Percentiles rank a stretch among this genome's conserved stretches.
These are phyloP conservation scores for Micromesistius poutassou DNA, from an alignment of 2,797 vertebrate species.

Conservation along the genomic window DNA sequence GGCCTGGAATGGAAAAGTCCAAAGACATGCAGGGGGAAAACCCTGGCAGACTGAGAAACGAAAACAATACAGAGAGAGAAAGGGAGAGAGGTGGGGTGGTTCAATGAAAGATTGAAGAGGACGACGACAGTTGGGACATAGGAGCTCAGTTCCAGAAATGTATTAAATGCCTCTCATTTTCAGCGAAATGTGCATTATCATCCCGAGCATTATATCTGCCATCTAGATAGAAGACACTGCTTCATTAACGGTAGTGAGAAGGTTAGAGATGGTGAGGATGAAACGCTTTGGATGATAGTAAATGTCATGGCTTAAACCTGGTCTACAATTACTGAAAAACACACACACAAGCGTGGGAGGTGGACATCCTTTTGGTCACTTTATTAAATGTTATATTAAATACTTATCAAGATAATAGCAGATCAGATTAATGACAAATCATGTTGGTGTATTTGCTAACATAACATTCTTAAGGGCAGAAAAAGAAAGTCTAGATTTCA, in stretches of 20 bases:
- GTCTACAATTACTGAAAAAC: constrained; percentile 13
- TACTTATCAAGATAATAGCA: constrained; percentile 99
- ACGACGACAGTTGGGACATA: constrained; percentile 54
- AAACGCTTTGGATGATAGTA: not conserved
- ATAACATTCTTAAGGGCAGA: constrained; percentile 70
- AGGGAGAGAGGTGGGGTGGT: constrained; percentile 46
- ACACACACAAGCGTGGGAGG: constrained; percentile 41
- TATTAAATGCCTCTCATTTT: constrained; percentile 37
- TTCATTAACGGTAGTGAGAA: not conserved
- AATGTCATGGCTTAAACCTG: not conserved
- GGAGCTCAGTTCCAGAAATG: constrained; percentile 46
- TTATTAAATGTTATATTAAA: constrained; percentile 99
- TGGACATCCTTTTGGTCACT: constrained; percentile 92
- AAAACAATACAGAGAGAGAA: constrained; percentile 69
- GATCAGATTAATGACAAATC: constrained; percentile 92
- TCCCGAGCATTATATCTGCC: not conserved
- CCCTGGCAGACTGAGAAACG: constrained; percentile 73
- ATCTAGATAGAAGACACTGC: not conserved
- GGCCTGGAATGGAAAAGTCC: constrained; percentile 63
- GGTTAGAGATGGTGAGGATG: not conserved
- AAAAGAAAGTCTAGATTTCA: constrained; percentile 44
- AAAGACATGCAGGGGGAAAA: constrained; percentile 70
- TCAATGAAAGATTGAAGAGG: constrained; percentile 68
- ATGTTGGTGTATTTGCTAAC: constrained; percentile 76
- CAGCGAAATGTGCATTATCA: constrained; percentile 16